These are phyloP conservation scores for Xanthia icteritia DNA, from an alignment of 2,888 invertebrate genomes.

Conservation along the genomic window DNA sequence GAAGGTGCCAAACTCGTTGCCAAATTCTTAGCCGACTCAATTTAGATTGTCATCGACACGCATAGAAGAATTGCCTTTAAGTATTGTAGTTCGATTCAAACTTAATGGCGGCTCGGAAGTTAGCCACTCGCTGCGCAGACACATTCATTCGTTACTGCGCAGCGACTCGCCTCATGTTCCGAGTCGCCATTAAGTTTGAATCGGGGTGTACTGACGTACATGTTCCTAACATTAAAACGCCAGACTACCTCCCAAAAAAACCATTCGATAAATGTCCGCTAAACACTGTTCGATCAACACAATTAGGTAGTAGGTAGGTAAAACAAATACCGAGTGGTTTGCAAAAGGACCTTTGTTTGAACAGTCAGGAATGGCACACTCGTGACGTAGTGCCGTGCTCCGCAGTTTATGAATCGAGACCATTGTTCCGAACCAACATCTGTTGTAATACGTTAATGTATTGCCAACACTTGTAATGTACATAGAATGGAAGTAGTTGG, in stretches of 20 bases:
- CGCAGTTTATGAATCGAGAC: conserved; percentile 61
- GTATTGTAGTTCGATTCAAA: too few species aligned
- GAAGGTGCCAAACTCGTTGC: too few species aligned
- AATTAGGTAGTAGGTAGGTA: conserved; percentile 1
- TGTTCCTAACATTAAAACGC: background rate
- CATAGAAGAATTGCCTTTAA: too few species aligned
- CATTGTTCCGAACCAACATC: conserved; percentile 61
- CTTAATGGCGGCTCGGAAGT: too few species aligned
- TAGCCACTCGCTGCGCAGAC: too few species aligned
- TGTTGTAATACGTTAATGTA: conserved; percentile 61
- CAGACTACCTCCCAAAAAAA: background rate
- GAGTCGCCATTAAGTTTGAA: too few species aligned
- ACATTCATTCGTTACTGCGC: too few species aligned
- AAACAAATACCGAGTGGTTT: conserved; percentile 24
- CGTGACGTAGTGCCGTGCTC: conserved; percentile 48
- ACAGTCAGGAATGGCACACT: conserved; percentile 43
- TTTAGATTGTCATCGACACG: too few species aligned
- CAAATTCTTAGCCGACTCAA: too few species aligned
- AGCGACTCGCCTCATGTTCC: too few species aligned
- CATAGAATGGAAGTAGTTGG: background rate
- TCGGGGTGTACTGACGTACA: too few species aligned
- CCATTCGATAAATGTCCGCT: background rate
- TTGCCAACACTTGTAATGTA: conserved; percentile 44
- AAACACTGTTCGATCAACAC: conserved; percentile 20
- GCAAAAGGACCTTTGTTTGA: conserved; percentile 61